Evolutionary conservation across 2,888 invertebrate genomes (phyloP).

Genomic region (Aleiodes leptofemur): DNA sequence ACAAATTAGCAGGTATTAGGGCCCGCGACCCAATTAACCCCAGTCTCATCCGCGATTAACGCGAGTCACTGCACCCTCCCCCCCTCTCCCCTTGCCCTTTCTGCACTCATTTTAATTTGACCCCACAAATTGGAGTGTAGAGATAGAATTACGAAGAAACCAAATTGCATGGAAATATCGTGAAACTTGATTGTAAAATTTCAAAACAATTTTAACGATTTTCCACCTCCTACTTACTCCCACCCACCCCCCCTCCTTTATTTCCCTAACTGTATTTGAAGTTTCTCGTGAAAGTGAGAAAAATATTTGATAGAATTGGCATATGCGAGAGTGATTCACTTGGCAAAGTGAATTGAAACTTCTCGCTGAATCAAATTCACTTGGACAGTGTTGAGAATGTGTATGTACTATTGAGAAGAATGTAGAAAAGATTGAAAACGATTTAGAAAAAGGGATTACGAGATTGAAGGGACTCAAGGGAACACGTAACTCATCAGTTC

Average conservation of each 20-base stretch:
- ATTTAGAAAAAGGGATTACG: slow-evolving; percentile 16
- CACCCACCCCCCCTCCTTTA: no score
- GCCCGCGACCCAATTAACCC: slow-evolving; percentile 46
- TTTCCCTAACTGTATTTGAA: no score
- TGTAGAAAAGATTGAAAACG: slow-evolving; percentile 13
- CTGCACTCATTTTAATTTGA: slow-evolving; percentile 20
- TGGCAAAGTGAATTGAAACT: neutral
- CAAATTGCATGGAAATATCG: slow-evolving; percentile 8
- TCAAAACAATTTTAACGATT: no score
- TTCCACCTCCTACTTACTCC: no score
- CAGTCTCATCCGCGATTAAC: slow-evolving; percentile 47
- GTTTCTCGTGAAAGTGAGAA: no score
- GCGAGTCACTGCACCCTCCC: slow-evolving; percentile 10
- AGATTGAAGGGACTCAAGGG: no score
- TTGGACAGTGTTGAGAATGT: neutral
- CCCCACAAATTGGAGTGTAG: slow-evolving; percentile 9
- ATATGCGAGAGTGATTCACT: no score
- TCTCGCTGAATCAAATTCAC: neutral
- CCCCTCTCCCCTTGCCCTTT: neutral
- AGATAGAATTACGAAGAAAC: slow-evolving; percentile 13
- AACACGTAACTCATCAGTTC: slow-evolving; percentile 9
- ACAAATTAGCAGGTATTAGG: neutral
- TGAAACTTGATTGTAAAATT: no score
- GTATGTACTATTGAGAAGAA: neutral
- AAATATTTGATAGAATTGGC: no score